A percentile compares a stretch with the other conserved stretches of the same genome.
These are phyloP conservation scores for Pyralis farinalis DNA, from an alignment of 2,888 invertebrate genomes.

Conservation along the genomic window DNA sequence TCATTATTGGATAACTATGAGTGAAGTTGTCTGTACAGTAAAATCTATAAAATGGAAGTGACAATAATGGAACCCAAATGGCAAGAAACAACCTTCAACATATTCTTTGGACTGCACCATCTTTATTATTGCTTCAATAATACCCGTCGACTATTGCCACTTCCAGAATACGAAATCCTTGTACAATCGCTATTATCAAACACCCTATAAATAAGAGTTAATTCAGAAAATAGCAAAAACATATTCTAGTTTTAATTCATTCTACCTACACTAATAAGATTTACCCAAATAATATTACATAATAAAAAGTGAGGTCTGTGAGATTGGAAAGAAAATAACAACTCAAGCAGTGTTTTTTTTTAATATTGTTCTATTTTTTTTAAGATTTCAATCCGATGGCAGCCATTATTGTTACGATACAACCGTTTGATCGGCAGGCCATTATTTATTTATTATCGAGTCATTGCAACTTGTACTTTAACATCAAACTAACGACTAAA, in stretches of 20 bases:
- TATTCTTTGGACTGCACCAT: too few species aligned
- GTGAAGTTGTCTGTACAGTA: background rate
- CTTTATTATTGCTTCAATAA: too few species aligned
- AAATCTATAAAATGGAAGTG: background rate
- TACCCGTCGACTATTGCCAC: too few species aligned
- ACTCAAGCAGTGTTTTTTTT: constrained; percentile 8
- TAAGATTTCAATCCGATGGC: constrained; percentile 2
- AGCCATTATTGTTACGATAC: constrained; percentile 1
- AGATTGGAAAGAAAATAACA: constrained; percentile 21
- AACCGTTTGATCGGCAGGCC: background rate
- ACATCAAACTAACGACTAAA: constrained; percentile 2
- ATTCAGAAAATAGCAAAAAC: constrained; percentile 19
- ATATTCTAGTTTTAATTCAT: constrained; percentile 16
- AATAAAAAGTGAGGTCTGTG: constrained; percentile 41
- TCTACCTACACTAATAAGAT: constrained; percentile 27
- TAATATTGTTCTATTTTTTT: constrained; percentile 11
- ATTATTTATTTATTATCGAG: constrained; percentile 7
- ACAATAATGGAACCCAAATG: background rate
- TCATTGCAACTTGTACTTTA: constrained; percentile 21
- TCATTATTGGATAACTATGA: constrained; percentile 2
- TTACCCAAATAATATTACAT: constrained; percentile 23
- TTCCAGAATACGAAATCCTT: background rate
- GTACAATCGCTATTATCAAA: constrained; percentile 12
- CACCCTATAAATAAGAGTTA: constrained; percentile 21
- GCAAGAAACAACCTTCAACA: too few species aligned